Evolutionary conservation across 2,888 invertebrate genomes (phyloP).

Genomic region (Cantharis rufa): DNA sequence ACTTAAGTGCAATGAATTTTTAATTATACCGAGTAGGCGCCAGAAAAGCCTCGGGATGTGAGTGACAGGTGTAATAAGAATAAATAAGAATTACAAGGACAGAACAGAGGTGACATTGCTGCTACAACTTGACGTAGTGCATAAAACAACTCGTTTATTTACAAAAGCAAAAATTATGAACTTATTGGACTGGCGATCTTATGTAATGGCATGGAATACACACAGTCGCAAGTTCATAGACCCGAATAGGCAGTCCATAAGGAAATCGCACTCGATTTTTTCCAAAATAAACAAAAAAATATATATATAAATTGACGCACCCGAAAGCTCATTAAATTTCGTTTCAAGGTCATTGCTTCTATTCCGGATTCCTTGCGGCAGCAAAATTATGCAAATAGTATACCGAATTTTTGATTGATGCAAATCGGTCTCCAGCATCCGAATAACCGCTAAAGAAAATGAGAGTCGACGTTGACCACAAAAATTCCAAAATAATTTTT

Average conservation of each 20-base stretch:
- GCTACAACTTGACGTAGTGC: constrained; percentile 15
- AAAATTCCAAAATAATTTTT: not conserved
- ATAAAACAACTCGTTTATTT: constrained; percentile 28
- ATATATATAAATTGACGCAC: not conserved
- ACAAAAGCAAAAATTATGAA: constrained; percentile 26
- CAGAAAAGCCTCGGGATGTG: constrained; percentile 19
- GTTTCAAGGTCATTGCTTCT: constrained; percentile 13
- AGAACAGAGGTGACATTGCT: constrained; percentile 27
- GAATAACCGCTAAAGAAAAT: constrained; percentile 7
- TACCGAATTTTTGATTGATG: constrained; percentile 9
- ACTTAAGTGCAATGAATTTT: not conserved
- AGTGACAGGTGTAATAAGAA: constrained; percentile 31
- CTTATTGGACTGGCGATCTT: constrained; percentile 29
- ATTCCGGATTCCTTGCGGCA: constrained; percentile 11
- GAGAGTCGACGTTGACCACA: constrained; percentile 8
- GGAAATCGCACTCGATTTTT: not conserved
- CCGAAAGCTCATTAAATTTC: not conserved
- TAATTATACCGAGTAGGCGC: constrained; percentile 18
- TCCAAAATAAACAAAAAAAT: not conserved
- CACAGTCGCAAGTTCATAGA: constrained; percentile 22
- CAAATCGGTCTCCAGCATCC: constrained; percentile 1
- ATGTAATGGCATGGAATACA: constrained; percentile 28
- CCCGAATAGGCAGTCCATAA: not conserved
- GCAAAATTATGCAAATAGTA: constrained; percentile 12
- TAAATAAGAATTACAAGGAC: constrained; percentile 30